A percentile compares a stretch with the other conserved stretches of the same genome.
These are phyloP conservation scores for Drosophila quinaria DNA, from an alignment of 2,888 invertebrate genomes.

Conservation along the genomic window DNA sequence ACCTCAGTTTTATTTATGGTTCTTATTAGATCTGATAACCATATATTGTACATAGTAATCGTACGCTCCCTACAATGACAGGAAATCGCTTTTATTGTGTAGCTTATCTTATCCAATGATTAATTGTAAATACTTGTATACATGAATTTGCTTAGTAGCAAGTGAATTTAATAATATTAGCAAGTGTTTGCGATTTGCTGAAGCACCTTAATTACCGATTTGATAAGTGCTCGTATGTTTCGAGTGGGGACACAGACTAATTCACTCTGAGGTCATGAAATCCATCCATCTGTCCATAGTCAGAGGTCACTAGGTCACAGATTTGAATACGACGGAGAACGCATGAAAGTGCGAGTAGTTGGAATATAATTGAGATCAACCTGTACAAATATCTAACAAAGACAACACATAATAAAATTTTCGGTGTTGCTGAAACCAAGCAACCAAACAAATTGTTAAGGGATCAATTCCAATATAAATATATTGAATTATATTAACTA, in stretches of 20 bases:
- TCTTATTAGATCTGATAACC: conserved; percentile 4
- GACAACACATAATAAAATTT: no score
- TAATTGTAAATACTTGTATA: not conserved
- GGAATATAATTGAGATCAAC: no score
- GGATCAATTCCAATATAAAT: no score
- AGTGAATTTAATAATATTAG: not conserved
- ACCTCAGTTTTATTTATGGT: conserved; percentile 6
- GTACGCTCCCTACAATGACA: conserved; percentile 8
- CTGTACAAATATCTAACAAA: no score
- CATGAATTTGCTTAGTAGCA: conserved; percentile 8
- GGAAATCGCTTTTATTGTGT: conserved; percentile 6
- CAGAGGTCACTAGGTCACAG: no score
- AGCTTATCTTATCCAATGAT: conserved; percentile 14
- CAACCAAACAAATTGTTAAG: no score
- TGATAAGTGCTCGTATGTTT: not conserved
- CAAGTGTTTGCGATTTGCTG: conserved; percentile 5
- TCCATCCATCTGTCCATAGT: no score
- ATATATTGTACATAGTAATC: not conserved
- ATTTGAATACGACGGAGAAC: no score
- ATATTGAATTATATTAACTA: no score
- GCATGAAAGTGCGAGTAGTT: no score
- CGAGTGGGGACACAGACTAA: not conserved
- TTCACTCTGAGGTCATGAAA: not conserved
- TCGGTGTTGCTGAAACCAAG: no score
- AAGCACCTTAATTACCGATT: conserved; percentile 8